These are phyloP conservation scores for Scaptomyza cyrtandrae DNA, from an alignment of 2,888 invertebrate genomes.

Conservation along the genomic window DNA sequence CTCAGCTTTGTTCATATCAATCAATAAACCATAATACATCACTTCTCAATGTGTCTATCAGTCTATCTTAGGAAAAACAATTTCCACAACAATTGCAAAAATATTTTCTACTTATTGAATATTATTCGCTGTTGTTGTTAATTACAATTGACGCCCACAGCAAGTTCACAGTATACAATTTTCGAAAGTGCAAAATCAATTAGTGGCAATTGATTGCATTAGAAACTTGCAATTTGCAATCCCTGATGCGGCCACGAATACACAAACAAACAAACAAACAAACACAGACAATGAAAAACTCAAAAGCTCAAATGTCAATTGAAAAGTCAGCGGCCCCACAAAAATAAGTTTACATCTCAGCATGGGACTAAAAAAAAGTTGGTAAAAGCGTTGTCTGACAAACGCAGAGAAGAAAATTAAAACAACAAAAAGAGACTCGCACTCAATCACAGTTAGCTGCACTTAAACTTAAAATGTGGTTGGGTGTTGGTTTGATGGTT, in stretches of 20 bases:
- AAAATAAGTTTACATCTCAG: slow-evolving; percentile 4
- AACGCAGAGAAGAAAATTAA: background rate
- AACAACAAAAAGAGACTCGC: slow-evolving; percentile 13
- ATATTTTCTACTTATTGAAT: slow-evolving; percentile 25
- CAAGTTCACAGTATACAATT: slow-evolving; percentile 19
- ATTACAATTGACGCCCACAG: slow-evolving; percentile 44
- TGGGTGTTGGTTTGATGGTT: background rate
- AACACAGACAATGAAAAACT: slow-evolving; percentile 28
- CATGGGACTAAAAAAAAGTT: slow-evolving; percentile 8
- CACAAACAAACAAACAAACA: background rate
- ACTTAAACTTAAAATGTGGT: slow-evolving; percentile 1
- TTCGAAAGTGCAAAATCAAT: slow-evolving; percentile 61
- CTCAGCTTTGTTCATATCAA: background rate
- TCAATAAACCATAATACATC: background rate
- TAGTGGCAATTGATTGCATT: slow-evolving; percentile 65
- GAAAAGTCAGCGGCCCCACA: slow-evolving; percentile 60
- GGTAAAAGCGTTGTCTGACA: background rate
- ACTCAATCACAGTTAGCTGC: slow-evolving; percentile 34
- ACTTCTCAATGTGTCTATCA: background rate
- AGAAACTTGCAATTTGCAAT: slow-evolving; percentile 33
- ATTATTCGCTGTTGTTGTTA: slow-evolving; percentile 5
- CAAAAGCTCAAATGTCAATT: slow-evolving; percentile 51
- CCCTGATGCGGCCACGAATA: slow-evolving; percentile 3
- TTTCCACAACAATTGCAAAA: slow-evolving; percentile 22
- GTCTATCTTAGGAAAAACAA: background rate